A percentile compares a stretch with the other conserved stretches of the same genome.
phyloP scores from a whole-genome alignment of 2,797 vertebrate species.

The Lithobates pipiens region DNA sequence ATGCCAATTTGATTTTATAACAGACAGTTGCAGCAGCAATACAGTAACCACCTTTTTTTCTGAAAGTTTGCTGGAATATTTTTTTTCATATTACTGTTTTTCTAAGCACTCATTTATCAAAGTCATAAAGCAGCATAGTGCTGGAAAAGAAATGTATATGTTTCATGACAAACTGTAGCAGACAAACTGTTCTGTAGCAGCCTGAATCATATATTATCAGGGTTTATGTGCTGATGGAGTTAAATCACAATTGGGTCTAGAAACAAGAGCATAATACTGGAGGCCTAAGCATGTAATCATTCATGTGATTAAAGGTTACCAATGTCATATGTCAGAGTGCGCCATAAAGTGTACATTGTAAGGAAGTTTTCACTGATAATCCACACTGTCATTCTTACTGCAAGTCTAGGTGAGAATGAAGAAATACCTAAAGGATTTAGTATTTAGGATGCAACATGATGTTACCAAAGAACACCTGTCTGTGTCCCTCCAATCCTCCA shows the following conservation, averaged over 20 bases:
- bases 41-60: neutral
- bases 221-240: neutral
- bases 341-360: too few relatives aligned
- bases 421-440: too few relatives aligned
- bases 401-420: too few relatives aligned
- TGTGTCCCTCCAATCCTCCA: too few relatives aligned
- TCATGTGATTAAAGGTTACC: too few relatives aligned
- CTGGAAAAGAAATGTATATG: neutral
- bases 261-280: neutral
- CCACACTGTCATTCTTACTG: too few relatives aligned
- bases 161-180: neutral
- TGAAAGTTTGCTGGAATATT: neutral
- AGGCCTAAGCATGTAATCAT: neutral
- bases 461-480: too few relatives aligned
- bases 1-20: conserved; percentile 1
- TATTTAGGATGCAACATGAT: too few relatives aligned
- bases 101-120: conserved; percentile 25
- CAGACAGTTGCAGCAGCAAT: neutral
- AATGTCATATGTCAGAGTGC: too few relatives aligned
- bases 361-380: too few relatives aligned
- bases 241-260: conserved; percentile 14
- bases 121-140: neutral
- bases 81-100: conserved; percentile 1
- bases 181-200: neutral
- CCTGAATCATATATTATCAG: neutral